Base-by-base conservation (phyloP, 2,797 vertebrate genomes). In the Enteromius trimaculatus region DNA sequence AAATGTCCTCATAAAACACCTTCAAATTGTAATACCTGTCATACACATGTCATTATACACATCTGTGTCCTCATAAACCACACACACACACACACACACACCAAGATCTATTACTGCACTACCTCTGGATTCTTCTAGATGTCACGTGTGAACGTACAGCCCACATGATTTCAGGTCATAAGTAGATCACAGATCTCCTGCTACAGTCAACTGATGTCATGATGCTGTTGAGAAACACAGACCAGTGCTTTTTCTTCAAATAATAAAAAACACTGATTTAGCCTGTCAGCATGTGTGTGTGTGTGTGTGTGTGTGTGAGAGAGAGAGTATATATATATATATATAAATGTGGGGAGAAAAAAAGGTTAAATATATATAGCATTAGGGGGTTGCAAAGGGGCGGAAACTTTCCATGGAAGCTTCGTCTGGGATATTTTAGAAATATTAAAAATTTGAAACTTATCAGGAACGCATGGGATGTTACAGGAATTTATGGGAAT, bases 1-100 rank as follows among this genome's bases (percentile, higher is more conserved):
- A 29, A 29, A 29, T 29, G 2, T 29, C 29, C 29, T n/a, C n/a
- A n/a, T n/a, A 29, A 29, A 29, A 1, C 29, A 29, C 29, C 29
- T 29, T 34, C 31, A 34, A 3, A 34, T 34, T 34, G 31, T 34
- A 34, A 34, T 34, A 34, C 31, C 31, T 34, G 31, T 34, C 31
- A 34, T 34, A 34, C 31, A 2, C 31, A 34, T 37, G 34, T 37
- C 34, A 6, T 37, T 37, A 37, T 37, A 37, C 34, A 37, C 6
- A 37, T 37, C 6, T 6, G 34, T 37, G 34, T 37, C 34, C 34
- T 37, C 34, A 37, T 37, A 37, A 37, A 66, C 74, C 47, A 51
- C 70, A 65, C 11, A 44, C 16, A 3, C 23, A 37, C 31, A 55
- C 72, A 77, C 42, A 79, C 60, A 71, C 69, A 70, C 37, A 42